Evolutionary conservation across 2,113 vertebrate species (phyloP).

Genomic region (Suncus etruscus): DNA sequence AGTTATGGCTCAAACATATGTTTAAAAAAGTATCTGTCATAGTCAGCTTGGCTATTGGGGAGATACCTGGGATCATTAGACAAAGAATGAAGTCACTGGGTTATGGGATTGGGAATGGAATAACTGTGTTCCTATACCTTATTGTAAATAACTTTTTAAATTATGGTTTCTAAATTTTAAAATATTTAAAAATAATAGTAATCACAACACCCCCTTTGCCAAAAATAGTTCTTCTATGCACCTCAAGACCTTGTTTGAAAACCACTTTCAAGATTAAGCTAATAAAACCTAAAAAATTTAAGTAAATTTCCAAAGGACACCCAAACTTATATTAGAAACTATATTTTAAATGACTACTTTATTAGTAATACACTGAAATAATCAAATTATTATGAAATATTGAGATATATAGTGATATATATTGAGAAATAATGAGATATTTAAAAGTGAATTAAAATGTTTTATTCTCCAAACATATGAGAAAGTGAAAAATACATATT

Average conservation of each 20-base stretch:
- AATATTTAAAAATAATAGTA: no score
- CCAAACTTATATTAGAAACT: neutral
- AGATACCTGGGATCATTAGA: no score
- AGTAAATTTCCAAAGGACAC: neutral
- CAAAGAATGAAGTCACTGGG: no score
- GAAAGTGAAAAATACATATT: neutral
- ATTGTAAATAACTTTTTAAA: no score
- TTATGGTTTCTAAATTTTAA: no score
- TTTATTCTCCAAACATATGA: neutral
- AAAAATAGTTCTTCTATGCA: no score
- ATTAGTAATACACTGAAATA: neutral
- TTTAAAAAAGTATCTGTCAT: no score
- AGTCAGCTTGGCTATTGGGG: no score
- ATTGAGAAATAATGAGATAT: neutral
- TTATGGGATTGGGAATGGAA: no score
- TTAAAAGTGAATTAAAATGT: neutral
- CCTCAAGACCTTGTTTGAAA: neutral
- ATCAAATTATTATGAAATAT: neutral
- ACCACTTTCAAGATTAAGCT: neutral
- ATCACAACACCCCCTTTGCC: neutral
- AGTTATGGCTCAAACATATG: no score
- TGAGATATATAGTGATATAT: neutral
- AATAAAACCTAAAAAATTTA: neutral
- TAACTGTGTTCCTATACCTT: no score
- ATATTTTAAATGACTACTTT: neutral